phyloP scores from a whole-genome alignment of 1,140 invertebrate genomes.

The Eurosta solidaginis region DNA sequence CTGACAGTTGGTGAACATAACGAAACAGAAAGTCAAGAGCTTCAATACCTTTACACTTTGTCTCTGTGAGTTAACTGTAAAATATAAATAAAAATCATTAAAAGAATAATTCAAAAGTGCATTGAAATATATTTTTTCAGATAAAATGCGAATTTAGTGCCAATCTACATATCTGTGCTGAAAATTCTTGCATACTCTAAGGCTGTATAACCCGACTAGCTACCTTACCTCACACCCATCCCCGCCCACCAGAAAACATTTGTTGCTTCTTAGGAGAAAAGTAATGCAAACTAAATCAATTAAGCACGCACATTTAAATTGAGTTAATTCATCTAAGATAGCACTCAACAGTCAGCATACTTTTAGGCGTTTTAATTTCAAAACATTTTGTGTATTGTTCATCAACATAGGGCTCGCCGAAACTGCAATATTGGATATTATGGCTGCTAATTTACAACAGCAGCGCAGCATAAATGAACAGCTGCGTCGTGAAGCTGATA shows the following conservation, averaged over 20 bases:
- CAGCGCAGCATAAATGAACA: constrained; percentile 92
- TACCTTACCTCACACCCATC: not conserved
- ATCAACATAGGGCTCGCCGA: constrained; percentile 76
- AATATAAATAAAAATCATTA: not conserved
- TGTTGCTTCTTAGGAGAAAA: not conserved
- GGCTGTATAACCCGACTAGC: not conserved
- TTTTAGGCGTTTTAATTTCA: no score
- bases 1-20: not conserved
- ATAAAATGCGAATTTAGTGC: not conserved
- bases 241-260: not conserved
- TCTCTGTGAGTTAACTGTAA: not conserved
- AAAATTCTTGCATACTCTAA: not conserved
- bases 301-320: not conserved
- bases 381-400: not conserved
- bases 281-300: not conserved
- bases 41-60: not conserved
- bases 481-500: constrained; percentile 84
- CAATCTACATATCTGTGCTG: not conserved
- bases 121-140: no score
- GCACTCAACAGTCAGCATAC: no score
- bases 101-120: no score
- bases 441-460: constrained; percentile 88
- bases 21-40: not conserved
- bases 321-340: no score
- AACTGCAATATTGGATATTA: constrained; percentile 84